Evolutionary conservation across 2,888 invertebrate genomes (phyloP), one percentile per base, ranked within the genome.

Genomic region (Nemoura dubitans): DNA sequence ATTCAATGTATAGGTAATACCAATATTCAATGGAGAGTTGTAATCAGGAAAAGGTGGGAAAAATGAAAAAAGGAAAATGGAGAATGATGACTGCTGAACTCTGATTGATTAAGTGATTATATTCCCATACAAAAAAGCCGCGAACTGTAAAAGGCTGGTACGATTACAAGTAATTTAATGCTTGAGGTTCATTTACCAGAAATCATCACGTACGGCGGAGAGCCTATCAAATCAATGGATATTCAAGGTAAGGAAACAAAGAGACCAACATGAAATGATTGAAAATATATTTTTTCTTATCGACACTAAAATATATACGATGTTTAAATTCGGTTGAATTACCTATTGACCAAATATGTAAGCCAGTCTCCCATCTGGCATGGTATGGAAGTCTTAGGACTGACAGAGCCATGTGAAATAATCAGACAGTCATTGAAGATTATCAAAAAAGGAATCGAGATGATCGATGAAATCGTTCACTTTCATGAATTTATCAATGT

Each of bases 231-330:
- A 59, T 59, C 59, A 59, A 59, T 59, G 59, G 59, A 59, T 59
- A 59, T 59, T 59, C 59, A 59, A 59, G 59, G 59, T 59, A 59
- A 59, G 21, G 14, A 3, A 59, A 59, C 59, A 21, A 59, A 59
- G 59, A 59, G 59, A 59, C 59, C 59, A 59, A 59, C 59, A 59
- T 21, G 59, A 59, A 59, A 59, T 59, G 59, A 59, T 59, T 59
- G 21, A 59, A 59, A 59, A 59, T 59, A 59, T 59, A 59, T 59
- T 59, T 59, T 59, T 59, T 59, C 59, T 59, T 59, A 59, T 21
- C 59, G 59, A 59, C 14, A 59, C 14, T 59, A 21, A 59, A 59
- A 59, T 59, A 59, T 59, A 59, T 59, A 59, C 3, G 59, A 59
- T 59, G 59, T 59, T 10, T 21, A 59, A 59, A 59, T 59, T 59